Evolutionary conservation across 2,797 vertebrate genomes (phyloP), one percentile per base, ranked within the genome.

Genomic region (Pterois miles): DNA sequence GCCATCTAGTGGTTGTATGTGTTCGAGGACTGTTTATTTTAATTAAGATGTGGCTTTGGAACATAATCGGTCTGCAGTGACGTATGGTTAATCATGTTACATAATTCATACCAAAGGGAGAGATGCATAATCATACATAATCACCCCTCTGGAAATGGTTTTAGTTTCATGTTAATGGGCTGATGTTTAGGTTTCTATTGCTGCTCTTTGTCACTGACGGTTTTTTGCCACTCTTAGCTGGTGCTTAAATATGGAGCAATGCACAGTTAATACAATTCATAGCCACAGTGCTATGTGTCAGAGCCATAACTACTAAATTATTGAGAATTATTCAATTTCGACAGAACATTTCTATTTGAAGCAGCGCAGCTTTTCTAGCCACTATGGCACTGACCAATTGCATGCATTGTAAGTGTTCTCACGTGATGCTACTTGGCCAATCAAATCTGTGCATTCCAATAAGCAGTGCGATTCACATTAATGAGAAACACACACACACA

Each of bases 1-100:
- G 89, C 91, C 92, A 88, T 71, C 92, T 87, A 65, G 88, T 94
- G 93, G 88, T 46, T 8, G 16, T 4, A 18, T 29, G 4, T 3
- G 62, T 59, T 68, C 25, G 4, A 23, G 31, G 1, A 46, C 11
- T 23, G 1, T 13, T 56, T 62, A 52, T 60, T 8, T 54, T 5
- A 67, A 64, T n/a, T 59, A 12, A 50, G 52, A 46, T 18, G 27
- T 63, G 16, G 34, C 31, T 63, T 9, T 71, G 20, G 67, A 71
- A 36, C 40, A 0, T 70, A 67, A 87, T 82, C 69, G 31, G 40
- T 14, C 50, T 58, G 43, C 57, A 29, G 68, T 68, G 59, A 68
- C 64, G 52, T 56, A 27, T 33, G 38, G 43, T 63, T 66, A 36
- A 27, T 62, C n/a, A 5, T 10, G 57, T 71, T 82, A 59, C 38